Evolutionary conservation across 2,888 invertebrate species (phyloP), one percentile per base, ranked within the genome.

Genomic region (Eristalis intricaria): DNA sequence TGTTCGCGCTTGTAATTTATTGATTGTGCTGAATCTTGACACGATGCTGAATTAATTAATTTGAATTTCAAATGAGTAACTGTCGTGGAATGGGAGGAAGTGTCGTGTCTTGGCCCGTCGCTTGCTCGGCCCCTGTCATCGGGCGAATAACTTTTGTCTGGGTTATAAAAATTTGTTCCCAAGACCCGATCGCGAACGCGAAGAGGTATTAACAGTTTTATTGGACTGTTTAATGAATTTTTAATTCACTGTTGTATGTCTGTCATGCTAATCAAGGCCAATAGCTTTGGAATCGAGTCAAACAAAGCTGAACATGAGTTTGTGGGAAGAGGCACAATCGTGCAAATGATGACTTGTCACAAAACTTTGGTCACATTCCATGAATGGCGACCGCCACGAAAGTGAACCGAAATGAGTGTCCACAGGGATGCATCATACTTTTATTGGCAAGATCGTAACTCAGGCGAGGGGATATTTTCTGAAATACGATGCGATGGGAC

Each of bases 1-100:
- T 87, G 87, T 87, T 84, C 79, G 75, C 74, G 84, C 70, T 79
- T 84, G 87, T 87, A 58, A 87, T 87, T 87, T 87, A 87, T 87
- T 71, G 87, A 84, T 84, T 84, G 87, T 84, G 87, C 79, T 75
- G 80, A 84, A 80, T 80, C 76, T 80, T 76, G 66, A 87, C 84
- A 87, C 66, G 79, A 87, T 58, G 79, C 60, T 84, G 68, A 73
- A 80, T 76, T 84, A 87, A 87, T 87, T 87, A 80, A 87, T 87
- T 87, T 84, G 84, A 80, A 87, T 70, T 84, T 84, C 66, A 87
- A 87, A 87, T 84, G 64, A 71, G 70, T 75, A 82, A 69, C 58
- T 73, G 68, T 56, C 29, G 63, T 56, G 68, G 68, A 63, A 63
- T 81, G 68, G 19, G 38, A 74, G 80, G 80, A 80, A 73, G 68